Conservation (phyloP, 1,140 invertebrate species). For the Pissodes strobi region DNA sequence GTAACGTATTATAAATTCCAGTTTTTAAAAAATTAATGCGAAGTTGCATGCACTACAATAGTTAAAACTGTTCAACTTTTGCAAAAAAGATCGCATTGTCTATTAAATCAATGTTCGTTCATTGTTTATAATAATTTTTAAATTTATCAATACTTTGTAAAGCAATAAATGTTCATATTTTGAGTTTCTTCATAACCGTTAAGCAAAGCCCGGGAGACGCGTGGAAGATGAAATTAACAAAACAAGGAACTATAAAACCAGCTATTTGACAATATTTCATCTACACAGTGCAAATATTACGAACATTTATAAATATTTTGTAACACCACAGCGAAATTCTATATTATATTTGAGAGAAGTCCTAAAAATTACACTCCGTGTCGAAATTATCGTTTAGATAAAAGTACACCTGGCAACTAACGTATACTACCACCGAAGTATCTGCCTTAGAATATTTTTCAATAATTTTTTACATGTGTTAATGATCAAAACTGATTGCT, state of each 20-base stretch:
- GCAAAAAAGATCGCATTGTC: no score
- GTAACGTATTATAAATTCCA: no score
- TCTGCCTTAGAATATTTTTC: neutral
- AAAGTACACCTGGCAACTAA: neutral
- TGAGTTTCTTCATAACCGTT: no score
- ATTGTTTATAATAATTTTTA: no score
- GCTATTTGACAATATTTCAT: neutral
- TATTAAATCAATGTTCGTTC: no score
- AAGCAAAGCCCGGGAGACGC: no score
- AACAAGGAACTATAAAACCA: conserved; percentile 11
- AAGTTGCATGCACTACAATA: no score
- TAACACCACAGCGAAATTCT: conserved; percentile 29
- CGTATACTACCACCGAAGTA: neutral
- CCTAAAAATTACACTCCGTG: neutral
- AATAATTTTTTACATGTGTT: neutral
- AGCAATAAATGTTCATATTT: no score
- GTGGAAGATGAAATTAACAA: neutral
- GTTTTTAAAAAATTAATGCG: no score
- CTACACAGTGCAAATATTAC: conserved; percentile 21
- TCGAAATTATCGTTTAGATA: neutral
- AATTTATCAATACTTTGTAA: no score
- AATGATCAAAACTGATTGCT: no score
- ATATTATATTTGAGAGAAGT: conserved; percentile 14
- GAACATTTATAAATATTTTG: conserved; percentile 23
- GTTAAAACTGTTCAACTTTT: no score